Base-by-base conservation (phyloP, 2,888 invertebrate species). In the Spialia ferax region DNA sequence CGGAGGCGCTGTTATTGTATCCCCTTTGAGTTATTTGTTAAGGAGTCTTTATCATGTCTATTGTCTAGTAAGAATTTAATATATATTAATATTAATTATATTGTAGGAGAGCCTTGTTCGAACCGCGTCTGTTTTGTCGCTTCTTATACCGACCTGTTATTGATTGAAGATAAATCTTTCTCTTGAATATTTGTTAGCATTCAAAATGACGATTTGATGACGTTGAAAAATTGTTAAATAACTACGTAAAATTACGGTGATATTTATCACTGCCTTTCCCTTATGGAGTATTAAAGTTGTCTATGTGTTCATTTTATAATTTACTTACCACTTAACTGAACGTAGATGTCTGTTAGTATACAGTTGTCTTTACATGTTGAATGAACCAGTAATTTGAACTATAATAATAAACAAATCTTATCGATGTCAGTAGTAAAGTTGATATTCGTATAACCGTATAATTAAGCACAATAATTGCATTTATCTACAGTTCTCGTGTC, bases 41-140 rank as follows among this genome's bases (percentile, higher is more conserved):
- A 91, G 91, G 83, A 89, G 84, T 90, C 89, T 92, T 90, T 92
- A 91, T 91, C 91, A 85, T 88, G 89, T 91, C 90, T 92, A 91
- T 89, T 92, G 89, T 89, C 86, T 91, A 87, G 87, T 93, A 91
- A 92, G 91, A 91, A 88, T 91, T 91, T 91, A 90, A 89, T 89
- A 91, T 91, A 89, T 89, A 88, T 87, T 66, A 84, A 74, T 85
- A 88, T 86, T 86, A 88, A 87, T 87, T 83, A 86, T 85, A 74
- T 71, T 77, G 83, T 91, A 89, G 87, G 78, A 77, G 82, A 88
- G 90, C 89, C 88, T 91, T 85, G 88, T 91, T 89, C 88, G 84
- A 87, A 84, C 86, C 82, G 86, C 84, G 86, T 84, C 82, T 86
- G 84, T 89, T 87, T 81, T 78, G 75, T 87, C 85, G 91, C 91